Conservation (phyloP, 2,888 invertebrate genomes). For the Holacanthella duospinosa region DNA sequence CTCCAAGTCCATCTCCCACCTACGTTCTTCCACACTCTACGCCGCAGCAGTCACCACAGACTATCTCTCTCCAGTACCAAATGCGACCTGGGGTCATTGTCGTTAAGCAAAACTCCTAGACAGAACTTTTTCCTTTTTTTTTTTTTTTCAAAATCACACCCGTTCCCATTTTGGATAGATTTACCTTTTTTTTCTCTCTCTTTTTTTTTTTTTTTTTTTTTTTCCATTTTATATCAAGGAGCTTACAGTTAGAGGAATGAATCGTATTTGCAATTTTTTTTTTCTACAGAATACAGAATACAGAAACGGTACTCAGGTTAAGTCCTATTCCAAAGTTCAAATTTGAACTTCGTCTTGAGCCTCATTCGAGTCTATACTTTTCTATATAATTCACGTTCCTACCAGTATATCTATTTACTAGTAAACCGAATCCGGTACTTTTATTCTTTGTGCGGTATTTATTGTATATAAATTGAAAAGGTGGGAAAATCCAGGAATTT, state of each 20-base stretch:
- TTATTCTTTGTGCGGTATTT: neutral
- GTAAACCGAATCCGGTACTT: neutral
- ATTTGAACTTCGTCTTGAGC: no score
- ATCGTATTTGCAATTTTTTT: no score
- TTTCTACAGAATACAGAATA: no score
- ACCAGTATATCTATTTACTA: no score
- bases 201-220: neutral
- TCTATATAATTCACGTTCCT: no score
- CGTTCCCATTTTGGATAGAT: neutral
- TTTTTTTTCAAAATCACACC: neutral
- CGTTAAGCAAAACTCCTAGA: constrained; percentile 54
- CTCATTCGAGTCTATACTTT: no score
- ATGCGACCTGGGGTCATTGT: constrained; percentile 83
- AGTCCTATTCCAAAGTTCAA: no score
- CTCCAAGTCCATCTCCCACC: constrained; percentile 26
- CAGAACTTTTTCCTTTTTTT: neutral
- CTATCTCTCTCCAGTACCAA: constrained; percentile 45
- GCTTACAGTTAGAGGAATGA: neutral
- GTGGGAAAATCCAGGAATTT: neutral
- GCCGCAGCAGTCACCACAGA: constrained; percentile 15
- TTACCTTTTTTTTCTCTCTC: neutral
- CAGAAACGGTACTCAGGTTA: no score
- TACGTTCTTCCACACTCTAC: constrained; percentile 12
- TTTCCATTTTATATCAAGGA: no score
- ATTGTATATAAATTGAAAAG: constrained; percentile 2